phyloP scores from a whole-genome alignment of 2,113 vertebrate genomes.

The Gopherus evgoodei region DNA sequence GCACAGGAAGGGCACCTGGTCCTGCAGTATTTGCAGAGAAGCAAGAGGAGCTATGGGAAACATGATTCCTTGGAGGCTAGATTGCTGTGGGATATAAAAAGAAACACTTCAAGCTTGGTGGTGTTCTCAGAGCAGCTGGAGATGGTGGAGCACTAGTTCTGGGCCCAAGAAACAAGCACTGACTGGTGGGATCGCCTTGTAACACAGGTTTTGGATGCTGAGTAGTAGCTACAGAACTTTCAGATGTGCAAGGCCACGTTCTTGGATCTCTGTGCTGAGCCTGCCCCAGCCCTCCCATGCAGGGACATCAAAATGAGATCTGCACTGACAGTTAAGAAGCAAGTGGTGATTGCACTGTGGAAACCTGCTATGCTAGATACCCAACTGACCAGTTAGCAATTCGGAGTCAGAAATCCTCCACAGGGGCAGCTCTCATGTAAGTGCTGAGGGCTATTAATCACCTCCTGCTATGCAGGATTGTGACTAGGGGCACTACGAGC shows the following conservation, averaged over 20 bases:
- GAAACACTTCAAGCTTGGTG: background rate
- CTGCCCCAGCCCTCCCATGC: background rate
- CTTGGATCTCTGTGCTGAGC: background rate
- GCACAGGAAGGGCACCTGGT: too few species aligned
- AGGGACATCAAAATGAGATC: background rate
- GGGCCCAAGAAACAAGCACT: background rate
- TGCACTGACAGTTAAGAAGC: background rate
- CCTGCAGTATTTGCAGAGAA: background rate
- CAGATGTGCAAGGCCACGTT: too few species aligned
- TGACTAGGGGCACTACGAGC: background rate
- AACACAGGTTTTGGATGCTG: background rate
- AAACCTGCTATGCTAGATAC: too few species aligned
- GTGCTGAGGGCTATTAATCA: background rate
- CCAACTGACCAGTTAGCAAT: too few species aligned
- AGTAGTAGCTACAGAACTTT: background rate
- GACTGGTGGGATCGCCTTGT: background rate
- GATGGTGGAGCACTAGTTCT: background rate
- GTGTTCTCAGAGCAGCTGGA: background rate
- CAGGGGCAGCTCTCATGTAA: background rate
- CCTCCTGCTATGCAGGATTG: background rate
- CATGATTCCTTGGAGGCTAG: background rate
- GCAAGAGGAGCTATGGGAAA: background rate
- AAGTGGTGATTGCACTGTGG: too few species aligned
- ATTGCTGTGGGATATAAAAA: background rate
- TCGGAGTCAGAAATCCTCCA: background rate